Base-by-base conservation (phyloP, 1,140 invertebrate genomes). In the Tetraneura akinire region DNA sequence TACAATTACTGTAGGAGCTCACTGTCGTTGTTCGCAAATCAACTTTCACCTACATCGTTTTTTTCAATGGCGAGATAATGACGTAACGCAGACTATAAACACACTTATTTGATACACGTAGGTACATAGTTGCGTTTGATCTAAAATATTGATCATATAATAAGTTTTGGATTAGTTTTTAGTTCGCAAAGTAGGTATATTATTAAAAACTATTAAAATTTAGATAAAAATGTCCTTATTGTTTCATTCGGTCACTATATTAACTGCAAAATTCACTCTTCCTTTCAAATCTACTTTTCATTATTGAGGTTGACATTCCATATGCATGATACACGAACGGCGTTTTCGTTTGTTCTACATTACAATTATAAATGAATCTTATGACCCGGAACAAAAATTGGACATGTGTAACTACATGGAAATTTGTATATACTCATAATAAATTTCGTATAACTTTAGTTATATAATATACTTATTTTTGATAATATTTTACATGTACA, bases 61-160 rank as follows among this genome's bases (percentile, higher is more conserved):
- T 76, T 78, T 55, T 78, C 53, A 78, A 78, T 78, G 74, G 74
- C 53, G 32, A n/a, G n/a, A 78, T 26, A 60, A 78, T 78, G 74
- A 78, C 53, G 74, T 57, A 78, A 78, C 16, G 11, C 26, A 60
- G 53, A 78, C 55, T 55, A 78, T 62, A 45, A 62, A 78, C 21
- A 13, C 23, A 45, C 29, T 37, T 49, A 45, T 42, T 26, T 57
- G 47, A 74, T 55, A 23, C 18, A 76, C 55, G 29, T 21, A 3
- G 37, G n/a, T 26, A 76, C 55, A 26, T 21, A 3, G 37, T 32
- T 53, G 51, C 47, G 47, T 74, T 49, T 76, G 53, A 51, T 42
- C 51, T 42, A 23, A 55, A 53, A 76, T 57, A 57, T 76, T 57
- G 71, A 76, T 51, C 71, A 16, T 42, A 51, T 57, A 55, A 32